Evolutionary conservation across 1,140 invertebrate genomes (phyloP), one percentile per base, ranked within the genome.

Genomic region (Phocides pigmalion): DNA sequence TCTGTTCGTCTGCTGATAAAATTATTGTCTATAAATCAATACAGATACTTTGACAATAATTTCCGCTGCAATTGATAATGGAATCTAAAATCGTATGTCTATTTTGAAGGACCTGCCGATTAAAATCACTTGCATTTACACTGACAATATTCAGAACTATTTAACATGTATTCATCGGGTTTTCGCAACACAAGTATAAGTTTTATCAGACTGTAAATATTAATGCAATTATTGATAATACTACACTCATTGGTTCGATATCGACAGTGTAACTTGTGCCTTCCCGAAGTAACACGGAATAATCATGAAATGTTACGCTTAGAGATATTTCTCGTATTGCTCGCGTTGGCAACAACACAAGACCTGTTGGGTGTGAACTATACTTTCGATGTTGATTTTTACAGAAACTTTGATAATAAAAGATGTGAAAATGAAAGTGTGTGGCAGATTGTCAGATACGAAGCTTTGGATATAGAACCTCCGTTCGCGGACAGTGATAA

Each of bases 231-330:
- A n/a, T 49, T 15, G 46, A 49, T 49, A 49, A 49, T 28, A 12
- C 12, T 9, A 50, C 47, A 50, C 22, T 32, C 47, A 20, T 28
- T 25, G 44, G 12, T 22, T 12, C 22, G 3, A 8, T 32, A 50
- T 50, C 39, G 41, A 17, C 44, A 37, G 42, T 46, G 28, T 49
- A 58, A 41, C 9, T 25, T 12, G 28, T 64, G 19, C 3, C 19
- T 58, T n/a, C 3, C 19, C 37, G n/a, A 25, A 47, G 32, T 47
- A 56, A 64, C n/a, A 44, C 32, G 50, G 9, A 42, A 56, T 41
- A 46, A 64, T 61, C 32, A 69, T 62, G 54, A 51, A 58, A 69
- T 69, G 67, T 65, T 65, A 61, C 62, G 62, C 32, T 47, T 54
- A 8, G n/a, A 15, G 16, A 8, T 56, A 32, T 39, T 66, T 17